Evolutionary conservation across 2,113 vertebrate species (phyloP), one percentile per base, ranked within the genome.

Genomic region (Aramus guarauna): DNA sequence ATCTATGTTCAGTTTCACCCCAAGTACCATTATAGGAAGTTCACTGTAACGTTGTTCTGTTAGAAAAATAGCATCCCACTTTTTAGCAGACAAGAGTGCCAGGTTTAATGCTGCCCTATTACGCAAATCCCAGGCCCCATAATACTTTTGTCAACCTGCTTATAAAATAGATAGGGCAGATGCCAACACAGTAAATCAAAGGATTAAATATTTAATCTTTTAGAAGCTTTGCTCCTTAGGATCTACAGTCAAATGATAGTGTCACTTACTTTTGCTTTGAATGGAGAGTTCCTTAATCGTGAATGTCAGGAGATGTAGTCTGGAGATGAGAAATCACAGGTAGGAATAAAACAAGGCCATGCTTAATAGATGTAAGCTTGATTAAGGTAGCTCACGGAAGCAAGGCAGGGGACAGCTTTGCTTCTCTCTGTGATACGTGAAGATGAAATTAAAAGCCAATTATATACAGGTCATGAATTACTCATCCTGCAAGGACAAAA

Each of bases 181-280:
- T 91, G 76, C 79, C 64, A 82, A 55, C 63, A 67, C 0, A 24
- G 91, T 75, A 91, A 50, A 91, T 95, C 97, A 96, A 81, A 96
- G 86, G 94, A 95, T 96, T 95, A 96, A 77, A 94, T 92, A 78
- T 94, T 95, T 92, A 95, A 94, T 95, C 96, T 96, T 93, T 87
- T 34, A 78, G 83, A 91, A 58, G 63, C 88, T 96, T 80, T 90
- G 15, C 83, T 95, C 56, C 88, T 86, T 75, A 86, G 88, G 80
- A 95, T 94, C 79, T 80, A 64, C 52, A 79, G 71, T 92, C 73
- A 89, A 56, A 82, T 63, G 86, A 94, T 89, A 91, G 94, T 92
- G 83, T 92, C 73, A 94, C 79, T 96, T 92, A 53, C 36, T 80
- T 91, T 48, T 41, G 36, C 88, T 84, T 63, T 92, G 83, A 95